These are phyloP conservation scores for Corythoichthys intestinalis DNA, from an alignment of 2,113 vertebrate genomes.

Conservation along the genomic window DNA sequence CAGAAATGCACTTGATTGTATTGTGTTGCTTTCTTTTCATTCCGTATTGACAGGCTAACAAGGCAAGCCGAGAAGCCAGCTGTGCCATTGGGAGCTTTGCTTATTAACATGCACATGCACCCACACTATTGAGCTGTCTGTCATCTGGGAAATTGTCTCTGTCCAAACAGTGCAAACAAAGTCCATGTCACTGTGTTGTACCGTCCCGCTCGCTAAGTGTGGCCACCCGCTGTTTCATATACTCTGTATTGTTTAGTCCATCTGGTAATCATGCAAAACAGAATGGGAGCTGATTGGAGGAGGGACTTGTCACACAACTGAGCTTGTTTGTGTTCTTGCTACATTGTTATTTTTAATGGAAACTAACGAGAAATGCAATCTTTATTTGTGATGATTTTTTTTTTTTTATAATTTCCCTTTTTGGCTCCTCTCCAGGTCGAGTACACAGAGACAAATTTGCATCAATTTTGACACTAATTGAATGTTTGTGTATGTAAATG, in stretches of 20 bases:
- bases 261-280: background rate
- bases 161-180: background rate
- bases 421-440: background rate
- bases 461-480: constrained; percentile 7
- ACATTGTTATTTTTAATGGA: background rate
- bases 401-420: background rate
- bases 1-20: background rate
- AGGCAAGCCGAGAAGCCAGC: constrained; percentile 48
- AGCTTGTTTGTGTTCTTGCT: background rate
- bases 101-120: constrained; percentile 46
- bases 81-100: constrained; percentile 50
- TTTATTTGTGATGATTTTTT: background rate
- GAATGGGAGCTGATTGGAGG: background rate
- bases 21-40: constrained; percentile 24
- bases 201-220: background rate
- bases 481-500: constrained; percentile 13
- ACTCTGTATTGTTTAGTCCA: background rate
- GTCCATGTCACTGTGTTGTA: background rate
- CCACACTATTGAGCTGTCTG: background rate
- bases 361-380: constrained; percentile 1
- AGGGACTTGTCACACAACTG: background rate
- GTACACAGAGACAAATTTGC: background rate
- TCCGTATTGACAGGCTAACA: constrained; percentile 47
- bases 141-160: background rate
- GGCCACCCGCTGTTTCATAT: background rate